Conservation (phyloP, 2,888 invertebrate genomes). For the Dione juno region DNA sequence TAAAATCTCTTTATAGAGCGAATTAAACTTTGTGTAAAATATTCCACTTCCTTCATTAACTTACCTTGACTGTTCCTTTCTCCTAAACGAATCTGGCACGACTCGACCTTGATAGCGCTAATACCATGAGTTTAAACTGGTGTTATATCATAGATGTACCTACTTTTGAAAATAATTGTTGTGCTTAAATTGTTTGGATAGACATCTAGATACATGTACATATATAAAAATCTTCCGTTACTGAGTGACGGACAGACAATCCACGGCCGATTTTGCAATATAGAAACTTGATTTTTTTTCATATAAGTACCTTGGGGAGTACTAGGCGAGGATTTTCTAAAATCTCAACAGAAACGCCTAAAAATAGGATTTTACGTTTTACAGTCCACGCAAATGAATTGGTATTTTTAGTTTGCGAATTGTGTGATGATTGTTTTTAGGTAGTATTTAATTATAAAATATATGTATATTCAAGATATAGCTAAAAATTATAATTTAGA, state of each 20-base stretch:
- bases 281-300: too few species aligned
- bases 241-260: too few species aligned
- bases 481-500: too few species aligned
- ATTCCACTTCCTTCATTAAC: conserved; percentile 32
- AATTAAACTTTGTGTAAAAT: conserved; percentile 14
- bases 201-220: too few species aligned
- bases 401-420: background rate
- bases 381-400: too few species aligned
- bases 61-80: conserved; percentile 49
- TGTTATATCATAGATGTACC: background rate
- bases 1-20: background rate
- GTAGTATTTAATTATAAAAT: background rate
- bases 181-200: background rate
- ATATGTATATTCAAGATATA: too few species aligned
- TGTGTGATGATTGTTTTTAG: background rate
- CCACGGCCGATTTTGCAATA: too few species aligned
- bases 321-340: too few species aligned
- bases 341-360: too few species aligned
- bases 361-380: too few species aligned
- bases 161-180: background rate
- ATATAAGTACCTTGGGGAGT: too few species aligned
- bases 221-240: too few species aligned
- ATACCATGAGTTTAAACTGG: conserved; percentile 22
- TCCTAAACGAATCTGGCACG: conserved; percentile 49
- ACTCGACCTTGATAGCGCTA: conserved; percentile 48